phyloP scores from a whole-genome alignment of 2,797 vertebrate genomes.

The Manis crassicaudata region DNA sequence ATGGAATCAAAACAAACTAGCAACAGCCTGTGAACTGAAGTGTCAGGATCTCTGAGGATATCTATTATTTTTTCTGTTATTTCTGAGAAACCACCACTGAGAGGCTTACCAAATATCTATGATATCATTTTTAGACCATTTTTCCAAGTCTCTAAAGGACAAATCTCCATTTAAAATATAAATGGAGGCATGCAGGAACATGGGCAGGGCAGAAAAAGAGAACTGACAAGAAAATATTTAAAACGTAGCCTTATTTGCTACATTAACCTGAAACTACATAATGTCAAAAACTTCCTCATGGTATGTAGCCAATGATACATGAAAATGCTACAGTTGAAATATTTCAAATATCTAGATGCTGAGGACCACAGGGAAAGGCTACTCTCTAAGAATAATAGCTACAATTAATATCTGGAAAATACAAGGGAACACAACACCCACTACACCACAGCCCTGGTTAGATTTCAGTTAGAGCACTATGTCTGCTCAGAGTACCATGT shows the following conservation, averaged over 20 bases:
- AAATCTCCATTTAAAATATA: constrained; percentile 53
- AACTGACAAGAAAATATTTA: constrained; percentile 56
- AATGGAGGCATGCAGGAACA: constrained; percentile 21
- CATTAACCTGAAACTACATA: constrained; percentile 57
- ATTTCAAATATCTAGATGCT: constrained; percentile 41
- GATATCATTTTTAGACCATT: constrained; percentile 12
- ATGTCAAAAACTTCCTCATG: constrained; percentile 50
- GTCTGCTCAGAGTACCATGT: background rate
- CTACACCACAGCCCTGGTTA: background rate
- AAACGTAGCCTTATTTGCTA: constrained; percentile 51
- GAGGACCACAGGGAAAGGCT: constrained; percentile 46
- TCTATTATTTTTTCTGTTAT: constrained; percentile 42
- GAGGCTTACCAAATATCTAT: constrained; percentile 51
- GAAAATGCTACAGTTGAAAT: constrained; percentile 20
- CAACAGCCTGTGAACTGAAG: constrained; percentile 43
- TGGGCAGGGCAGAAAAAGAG: background rate
- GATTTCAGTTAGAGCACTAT: background rate
- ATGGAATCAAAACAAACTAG: constrained; percentile 50
- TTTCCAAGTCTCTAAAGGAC: constrained; percentile 43
- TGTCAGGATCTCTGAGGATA: constrained; percentile 55
- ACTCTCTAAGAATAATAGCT: constrained; percentile 40
- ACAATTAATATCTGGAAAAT: constrained; percentile 20
- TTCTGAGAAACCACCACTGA: constrained; percentile 53
- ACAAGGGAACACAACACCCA: background rate
- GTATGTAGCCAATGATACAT: background rate